phyloP scores from a whole-genome alignment of 2,888 invertebrate species.

The Epistrophe grossulariae region DNA sequence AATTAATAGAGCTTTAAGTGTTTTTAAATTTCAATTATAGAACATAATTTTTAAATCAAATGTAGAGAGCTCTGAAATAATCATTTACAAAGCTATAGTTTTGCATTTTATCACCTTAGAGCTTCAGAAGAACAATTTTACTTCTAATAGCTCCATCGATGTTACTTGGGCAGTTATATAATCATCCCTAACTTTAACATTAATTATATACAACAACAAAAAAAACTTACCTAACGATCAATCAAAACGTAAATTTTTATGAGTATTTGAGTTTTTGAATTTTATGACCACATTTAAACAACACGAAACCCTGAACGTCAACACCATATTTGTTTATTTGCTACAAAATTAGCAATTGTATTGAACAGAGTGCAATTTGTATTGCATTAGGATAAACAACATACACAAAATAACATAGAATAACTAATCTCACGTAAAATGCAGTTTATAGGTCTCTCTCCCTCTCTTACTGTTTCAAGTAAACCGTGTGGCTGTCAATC shows the following conservation, averaged over 20 bases:
- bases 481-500: slow-evolving; percentile 64
- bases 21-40: too few species aligned
- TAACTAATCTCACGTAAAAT: slow-evolving; percentile 8
- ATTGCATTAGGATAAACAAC: slow-evolving; percentile 38
- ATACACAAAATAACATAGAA: slow-evolving; percentile 6
- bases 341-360: slow-evolving; percentile 56
- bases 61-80: too few species aligned
- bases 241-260: slow-evolving; percentile 65
- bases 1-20: too few species aligned
- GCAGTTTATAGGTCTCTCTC: slow-evolving; percentile 37
- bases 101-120: too few species aligned
- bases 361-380: slow-evolving; percentile 58
- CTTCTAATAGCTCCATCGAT: too few species aligned
- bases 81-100: too few species aligned
- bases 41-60: too few species aligned
- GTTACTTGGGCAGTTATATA: neutral
- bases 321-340: slow-evolving; percentile 66
- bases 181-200: neutral
- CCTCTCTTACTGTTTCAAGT: slow-evolving; percentile 15
- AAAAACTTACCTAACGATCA: slow-evolving; percentile 26
- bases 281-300: slow-evolving; percentile 20
- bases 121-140: too few species aligned
- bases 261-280: slow-evolving; percentile 16
- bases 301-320: slow-evolving; percentile 53
- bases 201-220: neutral